phyloP scores from a whole-genome alignment of 2,888 invertebrate species.

The Parapristionchus giblindavisi region DNA sequence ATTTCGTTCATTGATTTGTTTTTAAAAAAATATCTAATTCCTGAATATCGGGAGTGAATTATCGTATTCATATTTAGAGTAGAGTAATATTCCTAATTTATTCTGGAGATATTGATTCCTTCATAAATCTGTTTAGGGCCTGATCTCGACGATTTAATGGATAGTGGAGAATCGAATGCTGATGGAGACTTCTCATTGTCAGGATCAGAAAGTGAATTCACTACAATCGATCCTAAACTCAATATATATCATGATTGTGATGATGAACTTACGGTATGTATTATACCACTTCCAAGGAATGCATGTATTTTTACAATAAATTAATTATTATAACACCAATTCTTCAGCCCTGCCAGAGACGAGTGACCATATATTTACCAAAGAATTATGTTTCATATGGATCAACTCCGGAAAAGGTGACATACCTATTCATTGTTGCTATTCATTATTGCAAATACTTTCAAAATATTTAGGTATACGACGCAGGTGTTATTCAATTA shows the following conservation, averaged over 20 bases:
- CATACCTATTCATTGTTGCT: neutral
- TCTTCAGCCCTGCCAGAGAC: constrained; percentile 52
- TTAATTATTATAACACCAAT: neutral
- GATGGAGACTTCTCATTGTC: constrained; percentile 46
- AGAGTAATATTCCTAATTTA: neutral
- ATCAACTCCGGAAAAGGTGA: constrained; percentile 27
- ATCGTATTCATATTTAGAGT: neutral
- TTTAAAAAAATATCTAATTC: too few species aligned
- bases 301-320: neutral
- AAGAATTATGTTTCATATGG: constrained; percentile 48
- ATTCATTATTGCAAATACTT: neutral
- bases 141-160: constrained; percentile 55
- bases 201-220: constrained; percentile 52
- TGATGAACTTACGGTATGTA: constrained; percentile 48
- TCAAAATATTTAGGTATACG: constrained; percentile 26
- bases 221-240: constrained; percentile 53
- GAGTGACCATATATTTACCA: constrained; percentile 52
- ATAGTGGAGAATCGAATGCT: constrained; percentile 48
- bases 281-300: neutral
- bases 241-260: constrained; percentile 58
- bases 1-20: too few species aligned
- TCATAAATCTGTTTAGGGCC: neutral
- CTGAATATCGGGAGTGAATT: too few species aligned
- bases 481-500: constrained; percentile 37
- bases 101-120: neutral